Percentiles rank a stretch among this genome's conserved stretches.
Evolutionary conservation across 37 sponge, comb jelly and placozoan species (phyloP).

Genomic region (Haliclona indistincta): DNA sequence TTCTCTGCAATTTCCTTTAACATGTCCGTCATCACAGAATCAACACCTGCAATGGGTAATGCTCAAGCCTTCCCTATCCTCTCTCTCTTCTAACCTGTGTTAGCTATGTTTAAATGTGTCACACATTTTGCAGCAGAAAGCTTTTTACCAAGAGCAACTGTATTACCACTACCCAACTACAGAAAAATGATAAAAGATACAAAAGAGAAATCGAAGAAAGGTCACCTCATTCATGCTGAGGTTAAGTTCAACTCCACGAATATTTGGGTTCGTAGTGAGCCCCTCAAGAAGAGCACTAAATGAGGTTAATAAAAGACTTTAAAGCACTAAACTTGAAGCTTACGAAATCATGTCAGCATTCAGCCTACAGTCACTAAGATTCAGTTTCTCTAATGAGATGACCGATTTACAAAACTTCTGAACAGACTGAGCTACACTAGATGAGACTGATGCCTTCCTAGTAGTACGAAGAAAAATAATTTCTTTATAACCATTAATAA

Average conservation of each 20-base stretch:
- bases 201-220: no score
- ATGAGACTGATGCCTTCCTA: constrained; percentile 17
- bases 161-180: no score
- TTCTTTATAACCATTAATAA: background rate
- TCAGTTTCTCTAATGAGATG: constrained; percentile 52
- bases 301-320: background rate
- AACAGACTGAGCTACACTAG: constrained; percentile 6
- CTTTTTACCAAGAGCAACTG: no score
- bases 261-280: constrained; percentile 58
- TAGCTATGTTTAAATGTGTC: constrained; percentile 39
- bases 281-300: constrained; percentile 72
- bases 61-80: no score
- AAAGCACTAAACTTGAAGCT: background rate
- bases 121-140: constrained; percentile 26
- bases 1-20: constrained; percentile 31
- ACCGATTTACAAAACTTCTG: constrained; percentile 72
- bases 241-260: constrained; percentile 35
- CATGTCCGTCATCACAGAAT: background rate
- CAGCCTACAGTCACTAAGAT: constrained; percentile 52
- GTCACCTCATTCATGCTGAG: constrained; percentile 62
- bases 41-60: constrained; percentile 32
- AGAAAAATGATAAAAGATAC: no score
- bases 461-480: background rate
- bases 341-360: constrained; percentile 48
- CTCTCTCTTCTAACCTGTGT: constrained; percentile 36